These are phyloP conservation scores for Aradophagus sp. DNA, from an alignment of 1,140 invertebrate genomes.

Conservation along the genomic window DNA sequence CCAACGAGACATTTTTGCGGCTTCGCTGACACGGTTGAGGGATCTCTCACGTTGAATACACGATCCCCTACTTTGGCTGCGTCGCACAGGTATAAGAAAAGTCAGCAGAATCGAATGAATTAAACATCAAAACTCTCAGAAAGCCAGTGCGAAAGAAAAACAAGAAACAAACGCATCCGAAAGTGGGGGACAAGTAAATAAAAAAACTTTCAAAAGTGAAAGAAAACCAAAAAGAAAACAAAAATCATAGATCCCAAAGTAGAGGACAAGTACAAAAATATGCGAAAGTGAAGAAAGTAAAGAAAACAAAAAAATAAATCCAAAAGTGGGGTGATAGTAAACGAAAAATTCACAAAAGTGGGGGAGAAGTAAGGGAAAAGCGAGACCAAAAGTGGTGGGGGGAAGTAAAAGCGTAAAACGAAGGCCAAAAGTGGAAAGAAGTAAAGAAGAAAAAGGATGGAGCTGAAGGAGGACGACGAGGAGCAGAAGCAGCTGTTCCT, in stretches of 20 bases:
- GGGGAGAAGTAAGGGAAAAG: too few species aligned
- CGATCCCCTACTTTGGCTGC: constrained; percentile 64
- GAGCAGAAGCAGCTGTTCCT: constrained; percentile 66
- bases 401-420: too few species aligned
- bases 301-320: too few species aligned
- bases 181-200: neutral
- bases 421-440: too few species aligned
- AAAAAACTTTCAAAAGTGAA: constrained; percentile 1
- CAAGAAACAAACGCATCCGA: neutral
- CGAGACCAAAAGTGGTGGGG: too few species aligned
- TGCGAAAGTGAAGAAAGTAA: too few species aligned
- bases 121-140: constrained; percentile 56
- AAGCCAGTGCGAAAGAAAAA: neutral
- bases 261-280: too few species aligned
- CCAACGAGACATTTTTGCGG: constrained; percentile 71
- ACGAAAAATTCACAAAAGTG: too few species aligned
- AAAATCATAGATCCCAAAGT: too few species aligned
- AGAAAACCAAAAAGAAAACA: constrained; percentile 2
- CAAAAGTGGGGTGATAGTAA: too few species aligned
- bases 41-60: constrained; percentile 67
- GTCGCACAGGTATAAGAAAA: constrained; percentile 62
- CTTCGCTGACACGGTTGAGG: constrained; percentile 69
- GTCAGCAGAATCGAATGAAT: constrained; percentile 54
- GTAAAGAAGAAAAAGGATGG: constrained; percentile 55
- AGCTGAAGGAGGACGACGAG: constrained; percentile 71